Evolutionary conservation across 1,140 invertebrate species (phyloP).

Genomic region (Drosophila paulistorum): DNA sequence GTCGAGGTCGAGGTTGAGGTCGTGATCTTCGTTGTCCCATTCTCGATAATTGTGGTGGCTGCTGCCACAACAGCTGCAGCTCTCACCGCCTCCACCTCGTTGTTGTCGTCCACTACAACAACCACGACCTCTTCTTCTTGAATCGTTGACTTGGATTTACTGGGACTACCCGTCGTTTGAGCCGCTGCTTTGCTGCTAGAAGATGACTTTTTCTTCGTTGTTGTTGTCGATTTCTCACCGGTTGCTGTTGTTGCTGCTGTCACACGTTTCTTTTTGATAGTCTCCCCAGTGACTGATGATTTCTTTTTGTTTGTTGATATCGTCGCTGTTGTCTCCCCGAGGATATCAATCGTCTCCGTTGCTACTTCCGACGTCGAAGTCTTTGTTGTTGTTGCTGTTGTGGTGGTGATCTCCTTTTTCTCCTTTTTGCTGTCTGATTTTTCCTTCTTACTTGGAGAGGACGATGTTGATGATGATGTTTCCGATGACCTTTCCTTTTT

Average conservation of each 20-base stretch:
- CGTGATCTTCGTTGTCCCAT: not conserved
- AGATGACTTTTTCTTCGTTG: constrained; percentile 29
- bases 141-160: not conserved
- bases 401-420: constrained; percentile 13
- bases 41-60: constrained; percentile 2
- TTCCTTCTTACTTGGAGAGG: constrained; percentile 7
- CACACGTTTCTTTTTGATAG: not conserved
- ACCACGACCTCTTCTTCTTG: constrained; percentile 15
- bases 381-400: not conserved
- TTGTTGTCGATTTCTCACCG: not conserved
- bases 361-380: not conserved
- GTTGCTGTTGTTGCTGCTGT: constrained; percentile 1
- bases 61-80: constrained; percentile 9
- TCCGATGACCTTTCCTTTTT: constrained; percentile 7
- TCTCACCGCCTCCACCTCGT: constrained; percentile 8
- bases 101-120: constrained; percentile 5
- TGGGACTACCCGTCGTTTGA: not conserved
- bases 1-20: not conserved
- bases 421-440: constrained; percentile 44
- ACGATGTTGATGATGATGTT: not conserved
- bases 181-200: constrained; percentile 13
- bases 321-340: no score
- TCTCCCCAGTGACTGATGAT: not conserved
- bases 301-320: not conserved
- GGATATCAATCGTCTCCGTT: not conserved